phyloP scores from a whole-genome alignment of 2,797 vertebrate species.

The Sebastes variabilis region DNA sequence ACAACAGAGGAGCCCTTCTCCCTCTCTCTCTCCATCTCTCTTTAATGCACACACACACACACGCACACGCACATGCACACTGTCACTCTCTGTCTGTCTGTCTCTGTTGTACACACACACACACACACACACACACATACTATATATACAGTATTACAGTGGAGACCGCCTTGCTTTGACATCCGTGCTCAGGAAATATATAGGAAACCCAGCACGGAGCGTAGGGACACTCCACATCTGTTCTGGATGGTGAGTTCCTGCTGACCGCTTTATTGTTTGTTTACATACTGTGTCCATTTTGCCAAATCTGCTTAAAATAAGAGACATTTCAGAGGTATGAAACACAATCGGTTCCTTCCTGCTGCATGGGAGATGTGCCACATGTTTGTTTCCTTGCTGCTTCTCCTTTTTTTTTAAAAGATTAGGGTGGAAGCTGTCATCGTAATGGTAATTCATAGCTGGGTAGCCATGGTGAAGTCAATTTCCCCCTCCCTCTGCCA shows the following conservation, averaged over 20 bases:
- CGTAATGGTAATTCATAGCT: conserved; percentile 95
- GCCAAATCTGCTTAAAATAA: conserved; percentile 14
- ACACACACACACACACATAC: conserved; percentile 15
- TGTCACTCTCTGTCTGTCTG: conserved; percentile 47
- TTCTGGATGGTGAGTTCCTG: conserved; percentile 86
- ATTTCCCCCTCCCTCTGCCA: conserved; percentile 83
- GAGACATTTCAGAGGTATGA: not conserved
- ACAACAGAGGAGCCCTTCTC: conserved; percentile 85
- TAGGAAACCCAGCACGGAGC: conserved; percentile 25
- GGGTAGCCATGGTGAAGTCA: conserved; percentile 95
- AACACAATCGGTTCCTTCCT: not conserved
- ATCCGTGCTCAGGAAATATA: conserved; percentile 52
- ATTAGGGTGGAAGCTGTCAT: conserved; percentile 90
- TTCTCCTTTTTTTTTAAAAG: conserved; percentile 37
- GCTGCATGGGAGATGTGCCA: conserved; percentile 16
- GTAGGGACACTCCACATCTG: conserved; percentile 67
- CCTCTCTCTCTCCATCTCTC: conserved; percentile 36
- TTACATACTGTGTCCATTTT: conserved; percentile 84
- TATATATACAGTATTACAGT: conserved; percentile 59
- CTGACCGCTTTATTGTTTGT: conserved; percentile 87
- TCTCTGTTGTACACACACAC: conserved; percentile 40
- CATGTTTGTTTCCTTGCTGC: conserved; percentile 23
- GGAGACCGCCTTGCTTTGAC: conserved; percentile 66
- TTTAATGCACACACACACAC: conserved; percentile 45
- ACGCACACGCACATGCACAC: conserved; percentile 17